These are phyloP conservation scores for Pentamera pediparva DNA, from an alignment of 53 echinoderm and acorn worm species.

Conservation along the genomic window DNA sequence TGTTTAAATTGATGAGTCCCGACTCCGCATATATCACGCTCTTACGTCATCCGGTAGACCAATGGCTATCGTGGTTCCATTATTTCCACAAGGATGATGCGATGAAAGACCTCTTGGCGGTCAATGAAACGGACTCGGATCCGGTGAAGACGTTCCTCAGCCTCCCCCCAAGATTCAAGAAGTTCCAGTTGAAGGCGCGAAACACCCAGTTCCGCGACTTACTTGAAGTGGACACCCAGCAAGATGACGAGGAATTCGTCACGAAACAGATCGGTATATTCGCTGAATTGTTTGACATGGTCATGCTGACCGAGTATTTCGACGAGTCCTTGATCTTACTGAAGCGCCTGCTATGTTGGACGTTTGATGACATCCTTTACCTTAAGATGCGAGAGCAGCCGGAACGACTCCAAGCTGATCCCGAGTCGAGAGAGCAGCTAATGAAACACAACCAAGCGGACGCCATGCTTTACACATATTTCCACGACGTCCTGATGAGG, in stretches of 20 bases:
- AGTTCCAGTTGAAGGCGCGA: too few species aligned
- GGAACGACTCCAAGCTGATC: neutral
- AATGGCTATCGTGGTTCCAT: constrained; percentile 48
- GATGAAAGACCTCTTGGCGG: neutral
- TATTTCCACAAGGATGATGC: constrained; percentile 39
- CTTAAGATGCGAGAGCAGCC: constrained; percentile 45
- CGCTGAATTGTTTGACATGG: too few species aligned
- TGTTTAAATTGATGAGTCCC: constrained; percentile 46
- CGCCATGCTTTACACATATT: constrained; percentile 42
- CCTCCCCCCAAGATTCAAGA: too few species aligned
- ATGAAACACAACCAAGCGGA: constrained; percentile 45
- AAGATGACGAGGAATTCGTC: too few species aligned
- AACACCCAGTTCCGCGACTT: too few species aligned
- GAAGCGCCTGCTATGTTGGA: constrained; percentile 48
- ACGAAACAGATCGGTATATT: too few species aligned
- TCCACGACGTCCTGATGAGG: constrained; percentile 52
- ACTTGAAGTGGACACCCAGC: too few species aligned
- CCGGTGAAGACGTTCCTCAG: neutral
- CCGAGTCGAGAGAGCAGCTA: constrained; percentile 26
- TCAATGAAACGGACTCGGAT: neutral
- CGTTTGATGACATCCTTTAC: constrained; percentile 46
- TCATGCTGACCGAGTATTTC: constrained; percentile 58
- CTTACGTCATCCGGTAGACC: constrained; percentile 47
- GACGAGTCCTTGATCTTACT: constrained; percentile 57
- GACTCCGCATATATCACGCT: constrained; percentile 46